Conservation (phyloP, 2,888 invertebrate genomes). For the Steromphala cineraria region DNA sequence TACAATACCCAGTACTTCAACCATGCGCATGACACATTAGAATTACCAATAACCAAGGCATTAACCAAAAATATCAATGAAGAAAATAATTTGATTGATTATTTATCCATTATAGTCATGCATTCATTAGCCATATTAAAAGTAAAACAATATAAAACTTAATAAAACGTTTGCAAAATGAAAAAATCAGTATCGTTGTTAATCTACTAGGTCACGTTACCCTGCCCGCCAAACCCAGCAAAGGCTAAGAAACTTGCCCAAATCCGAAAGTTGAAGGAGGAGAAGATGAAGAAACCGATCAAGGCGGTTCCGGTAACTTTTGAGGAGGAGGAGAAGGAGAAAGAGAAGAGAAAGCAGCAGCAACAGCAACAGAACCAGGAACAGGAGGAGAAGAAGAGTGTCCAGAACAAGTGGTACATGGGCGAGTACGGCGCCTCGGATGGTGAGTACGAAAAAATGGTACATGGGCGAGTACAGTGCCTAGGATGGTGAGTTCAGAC, state of each 20-base stretch:
- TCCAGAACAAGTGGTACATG: conserved; percentile 70
- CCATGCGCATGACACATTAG: too few species aligned
- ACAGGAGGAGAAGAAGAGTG: conserved; percentile 37
- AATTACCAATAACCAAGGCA: too few species aligned
- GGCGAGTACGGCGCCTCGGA: conserved; percentile 69
- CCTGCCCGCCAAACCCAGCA: conserved; percentile 71
- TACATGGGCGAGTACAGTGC: too few species aligned
- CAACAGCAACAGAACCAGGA: conserved; percentile 40
- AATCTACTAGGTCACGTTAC: conserved; percentile 60
- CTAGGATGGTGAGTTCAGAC: too few species aligned
- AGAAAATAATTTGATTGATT: too few species aligned
- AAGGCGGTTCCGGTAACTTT: conserved; percentile 33
- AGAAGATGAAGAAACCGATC: conserved; percentile 65
- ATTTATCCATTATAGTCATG: too few species aligned
- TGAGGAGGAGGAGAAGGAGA: conserved; percentile 46
- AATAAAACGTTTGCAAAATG: too few species aligned
- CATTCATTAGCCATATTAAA: too few species aligned
- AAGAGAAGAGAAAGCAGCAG: conserved; percentile 40
- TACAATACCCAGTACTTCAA: too few species aligned
- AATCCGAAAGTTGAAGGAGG: conserved; percentile 66
- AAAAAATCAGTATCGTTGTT: neutral
- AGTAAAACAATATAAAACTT: too few species aligned
- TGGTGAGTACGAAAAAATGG: conserved; percentile 44
- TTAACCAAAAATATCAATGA: too few species aligned
- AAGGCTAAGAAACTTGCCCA: conserved; percentile 69